Evolutionary conservation across 1,140 invertebrate species (phyloP).

Genomic region (Hermetia illucens): DNA sequence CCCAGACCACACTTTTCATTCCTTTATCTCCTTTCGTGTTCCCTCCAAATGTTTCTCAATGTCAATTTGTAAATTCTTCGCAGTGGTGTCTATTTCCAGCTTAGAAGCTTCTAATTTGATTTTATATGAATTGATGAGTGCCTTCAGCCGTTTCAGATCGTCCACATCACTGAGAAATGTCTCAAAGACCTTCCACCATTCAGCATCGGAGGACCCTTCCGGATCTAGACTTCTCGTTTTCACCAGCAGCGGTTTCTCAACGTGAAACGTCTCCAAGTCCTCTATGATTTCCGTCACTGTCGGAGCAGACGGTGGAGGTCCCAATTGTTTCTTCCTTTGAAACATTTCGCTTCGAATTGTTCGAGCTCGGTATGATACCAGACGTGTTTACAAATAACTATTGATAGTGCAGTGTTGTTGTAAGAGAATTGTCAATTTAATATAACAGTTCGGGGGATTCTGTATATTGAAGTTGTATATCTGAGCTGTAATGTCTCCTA

Average conservation of each 20-base stretch:
- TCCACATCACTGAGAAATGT: neutral
- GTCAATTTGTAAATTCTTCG: neutral
- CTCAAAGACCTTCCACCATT: constrained; percentile 1
- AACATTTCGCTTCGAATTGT: neutral
- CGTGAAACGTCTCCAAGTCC: neutral
- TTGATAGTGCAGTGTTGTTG: no score
- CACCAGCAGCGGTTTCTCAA: neutral
- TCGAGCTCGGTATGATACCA: neutral
- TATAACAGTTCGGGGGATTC: no score
- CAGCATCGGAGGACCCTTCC: neutral
- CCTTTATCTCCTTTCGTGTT: neutral
- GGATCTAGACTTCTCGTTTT: neutral
- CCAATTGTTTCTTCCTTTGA: neutral
- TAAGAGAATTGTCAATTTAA: no score
- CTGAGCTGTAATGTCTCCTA: no score
- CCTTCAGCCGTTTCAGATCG: neutral
- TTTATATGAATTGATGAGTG: neutral
- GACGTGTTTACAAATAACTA: neutral
- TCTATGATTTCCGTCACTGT: neutral
- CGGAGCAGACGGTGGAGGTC: neutral
- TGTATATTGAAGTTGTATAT: no score
- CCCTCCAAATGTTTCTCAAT: neutral
- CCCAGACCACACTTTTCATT: no score
- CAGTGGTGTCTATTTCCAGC: neutral
- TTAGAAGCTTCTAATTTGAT: neutral